Percentiles rank a stretch among this genome's conserved stretches.
phyloP scores from a whole-genome alignment of 2,797 vertebrate species.

The Pagetopsis macropterus region DNA sequence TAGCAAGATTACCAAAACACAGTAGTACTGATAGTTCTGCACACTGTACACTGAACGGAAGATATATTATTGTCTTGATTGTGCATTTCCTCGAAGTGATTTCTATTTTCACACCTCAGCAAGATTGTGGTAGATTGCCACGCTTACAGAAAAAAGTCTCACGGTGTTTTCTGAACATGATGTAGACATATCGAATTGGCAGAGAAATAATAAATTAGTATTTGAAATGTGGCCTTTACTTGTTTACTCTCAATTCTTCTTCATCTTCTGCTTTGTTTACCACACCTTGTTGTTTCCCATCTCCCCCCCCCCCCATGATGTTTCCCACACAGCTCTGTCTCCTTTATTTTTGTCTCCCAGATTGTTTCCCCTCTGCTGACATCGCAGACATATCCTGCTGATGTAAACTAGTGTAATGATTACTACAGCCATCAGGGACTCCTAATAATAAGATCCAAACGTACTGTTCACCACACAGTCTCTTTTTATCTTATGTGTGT shows the following conservation, averaged over 20 bases:
- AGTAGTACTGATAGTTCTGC: neutral
- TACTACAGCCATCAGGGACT: slow-evolving; percentile 59
- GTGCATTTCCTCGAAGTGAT: neutral
- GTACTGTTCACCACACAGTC: slow-evolving; percentile 18
- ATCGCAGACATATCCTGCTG: slow-evolving; percentile 63
- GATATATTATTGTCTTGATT: neutral
- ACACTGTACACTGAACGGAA: neutral
- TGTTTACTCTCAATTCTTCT: neutral
- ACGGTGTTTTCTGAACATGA: slow-evolving; percentile 6
- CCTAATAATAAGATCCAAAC: slow-evolving; percentile 71
- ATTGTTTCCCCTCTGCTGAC: slow-evolving; percentile 55
- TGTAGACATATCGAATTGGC: slow-evolving; percentile 1
- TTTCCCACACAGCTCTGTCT: slow-evolving; percentile 18
- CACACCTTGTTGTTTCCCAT: neutral
- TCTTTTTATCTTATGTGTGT: slow-evolving; percentile 26
- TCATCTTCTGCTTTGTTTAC: neutral
- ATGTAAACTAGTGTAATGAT: slow-evolving; percentile 77
- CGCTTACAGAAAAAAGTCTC: neutral
- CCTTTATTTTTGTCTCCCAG: slow-evolving; percentile 28
- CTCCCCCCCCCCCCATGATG: neutral
- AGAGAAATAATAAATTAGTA: neutral
- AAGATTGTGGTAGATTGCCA: slow-evolving; percentile 22
- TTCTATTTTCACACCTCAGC: slow-evolving; percentile 20
- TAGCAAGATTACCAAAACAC: too few species aligned
- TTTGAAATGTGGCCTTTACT: neutral